Percentiles rank a stretch among this genome's conserved stretches.
Conservation (phyloP, 2,797 vertebrate genomes). For the Chromobotia macracanthus region DNA sequence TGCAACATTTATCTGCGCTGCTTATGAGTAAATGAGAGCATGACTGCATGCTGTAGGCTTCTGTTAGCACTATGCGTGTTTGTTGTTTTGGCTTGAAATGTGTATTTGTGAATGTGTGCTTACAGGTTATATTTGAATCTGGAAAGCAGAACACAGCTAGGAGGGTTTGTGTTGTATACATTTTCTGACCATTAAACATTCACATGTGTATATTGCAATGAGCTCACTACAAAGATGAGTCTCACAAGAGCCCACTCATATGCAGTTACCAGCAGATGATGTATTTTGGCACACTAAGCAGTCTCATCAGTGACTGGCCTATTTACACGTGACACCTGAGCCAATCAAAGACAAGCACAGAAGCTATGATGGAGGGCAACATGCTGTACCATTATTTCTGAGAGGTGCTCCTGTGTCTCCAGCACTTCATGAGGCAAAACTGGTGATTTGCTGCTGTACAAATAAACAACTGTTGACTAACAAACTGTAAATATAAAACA, state of each 20-base stretch:
- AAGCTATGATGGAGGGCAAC: conserved; percentile 52
- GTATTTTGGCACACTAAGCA: conserved; percentile 55
- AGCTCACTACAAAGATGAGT: conserved; percentile 21
- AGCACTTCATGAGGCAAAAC: conserved; percentile 56
- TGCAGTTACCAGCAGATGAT: conserved; percentile 48
- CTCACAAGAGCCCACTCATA: conserved; percentile 13
- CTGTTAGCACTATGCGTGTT: conserved; percentile 9
- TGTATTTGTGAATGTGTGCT: conserved; percentile 13
- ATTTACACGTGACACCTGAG: conserved; percentile 44
- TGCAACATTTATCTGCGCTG: conserved; percentile 30
- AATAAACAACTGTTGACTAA: conserved; percentile 36
- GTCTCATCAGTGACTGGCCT: conserved; percentile 47
- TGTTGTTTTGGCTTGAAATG: background rate
- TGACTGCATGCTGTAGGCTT: conserved; percentile 32
- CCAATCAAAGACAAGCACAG: conserved; percentile 35
- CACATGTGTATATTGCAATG: conserved; percentile 17
- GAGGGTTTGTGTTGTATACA: conserved; percentile 25
- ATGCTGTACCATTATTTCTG: conserved; percentile 46
- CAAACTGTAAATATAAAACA: conserved; percentile 5
- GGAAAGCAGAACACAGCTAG: conserved; percentile 32
- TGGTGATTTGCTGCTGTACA: conserved; percentile 42
- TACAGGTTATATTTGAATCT: conserved; percentile 23
- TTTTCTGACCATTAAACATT: conserved; percentile 29
- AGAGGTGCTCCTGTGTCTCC: conserved; percentile 43
- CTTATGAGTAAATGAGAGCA: conserved; percentile 29